phyloP scores from a whole-genome alignment of 2,888 invertebrate species.

The Acholoe squamosa region DNA sequence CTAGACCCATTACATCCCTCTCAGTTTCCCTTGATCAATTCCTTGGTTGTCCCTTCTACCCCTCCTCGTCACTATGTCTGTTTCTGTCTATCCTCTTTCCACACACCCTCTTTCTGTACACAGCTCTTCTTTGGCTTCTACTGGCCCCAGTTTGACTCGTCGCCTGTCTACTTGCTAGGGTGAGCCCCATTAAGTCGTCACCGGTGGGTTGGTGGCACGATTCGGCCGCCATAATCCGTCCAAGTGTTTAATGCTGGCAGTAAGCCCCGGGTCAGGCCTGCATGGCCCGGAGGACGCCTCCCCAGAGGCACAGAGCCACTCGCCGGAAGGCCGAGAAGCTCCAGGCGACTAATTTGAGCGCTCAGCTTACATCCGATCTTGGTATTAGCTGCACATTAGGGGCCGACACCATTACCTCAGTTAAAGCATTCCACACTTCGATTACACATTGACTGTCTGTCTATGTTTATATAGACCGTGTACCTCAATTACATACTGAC shows the following conservation, averaged over 20 bases:
- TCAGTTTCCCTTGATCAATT: too few relatives aligned
- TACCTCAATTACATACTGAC: too few relatives aligned
- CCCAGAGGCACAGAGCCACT: not conserved
- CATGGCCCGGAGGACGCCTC: not conserved
- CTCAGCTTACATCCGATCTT: slow-evolving; percentile 55
- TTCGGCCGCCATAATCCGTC: slow-evolving; percentile 27
- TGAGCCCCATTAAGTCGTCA: slow-evolving; percentile 19
- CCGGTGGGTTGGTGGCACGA: not conserved
- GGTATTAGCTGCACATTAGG: slow-evolving; percentile 45
- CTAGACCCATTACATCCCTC: not conserved
- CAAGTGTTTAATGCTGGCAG: slow-evolving; percentile 38
- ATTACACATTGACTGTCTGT: not conserved
- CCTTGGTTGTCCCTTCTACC: not conserved
- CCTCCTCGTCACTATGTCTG: not conserved
- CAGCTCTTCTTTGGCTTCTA: too few relatives aligned
- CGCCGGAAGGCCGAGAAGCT: slow-evolving; percentile 20
- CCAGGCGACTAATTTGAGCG: slow-evolving; percentile 15
- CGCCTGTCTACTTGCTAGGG: not conserved
- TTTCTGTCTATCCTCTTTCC: not conserved
- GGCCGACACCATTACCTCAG: slow-evolving; percentile 28
- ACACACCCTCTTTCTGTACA: too few relatives aligned
- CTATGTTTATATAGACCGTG: not conserved
- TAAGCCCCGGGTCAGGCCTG: slow-evolving; percentile 12
- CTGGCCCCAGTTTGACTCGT: not conserved
- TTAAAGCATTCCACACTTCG: slow-evolving; percentile 17